phyloP scores from a whole-genome alignment of 1,140 invertebrate genomes.

The Philotrypesis tridentata region DNA sequence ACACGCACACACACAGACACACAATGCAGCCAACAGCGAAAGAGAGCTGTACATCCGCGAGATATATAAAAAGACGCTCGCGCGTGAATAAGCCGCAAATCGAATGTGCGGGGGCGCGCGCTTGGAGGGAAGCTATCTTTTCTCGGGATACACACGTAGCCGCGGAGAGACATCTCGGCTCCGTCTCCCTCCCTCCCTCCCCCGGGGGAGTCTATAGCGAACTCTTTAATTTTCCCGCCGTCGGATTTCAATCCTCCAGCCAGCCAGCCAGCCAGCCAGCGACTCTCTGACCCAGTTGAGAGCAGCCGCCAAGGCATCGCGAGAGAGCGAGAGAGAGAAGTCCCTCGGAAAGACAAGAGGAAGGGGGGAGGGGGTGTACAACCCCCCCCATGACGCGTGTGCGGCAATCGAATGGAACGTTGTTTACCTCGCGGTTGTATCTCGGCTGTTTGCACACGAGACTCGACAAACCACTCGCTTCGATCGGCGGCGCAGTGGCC shows the following conservation, averaged over 20 bases:
- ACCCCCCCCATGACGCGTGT: background rate
- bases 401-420: slow-evolving; percentile 47
- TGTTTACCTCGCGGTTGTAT: slow-evolving; percentile 49
- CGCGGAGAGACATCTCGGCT: background rate
- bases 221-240: slow-evolving; percentile 36
- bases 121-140: background rate
- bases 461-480: slow-evolving; percentile 28
- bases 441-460: slow-evolving; percentile 32
- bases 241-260: slow-evolving; percentile 41
- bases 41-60: too few species aligned
- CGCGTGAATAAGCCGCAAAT: background rate
- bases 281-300: slow-evolving; percentile 49
- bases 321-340: too few species aligned
- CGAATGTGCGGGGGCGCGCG: too few species aligned
- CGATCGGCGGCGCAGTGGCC: slow-evolving; percentile 15
- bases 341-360: background rate
- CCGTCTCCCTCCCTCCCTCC: background rate
- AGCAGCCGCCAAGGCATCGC: background rate
- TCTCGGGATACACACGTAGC: background rate
- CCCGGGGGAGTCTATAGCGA: background rate
- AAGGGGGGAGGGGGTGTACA: background rate
- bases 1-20: too few species aligned
- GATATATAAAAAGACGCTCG: background rate
- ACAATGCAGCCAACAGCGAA: too few species aligned
- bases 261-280: background rate